Base-by-base conservation (phyloP, 2,797 vertebrate species). In the Peromyscus eremicus region DNA sequence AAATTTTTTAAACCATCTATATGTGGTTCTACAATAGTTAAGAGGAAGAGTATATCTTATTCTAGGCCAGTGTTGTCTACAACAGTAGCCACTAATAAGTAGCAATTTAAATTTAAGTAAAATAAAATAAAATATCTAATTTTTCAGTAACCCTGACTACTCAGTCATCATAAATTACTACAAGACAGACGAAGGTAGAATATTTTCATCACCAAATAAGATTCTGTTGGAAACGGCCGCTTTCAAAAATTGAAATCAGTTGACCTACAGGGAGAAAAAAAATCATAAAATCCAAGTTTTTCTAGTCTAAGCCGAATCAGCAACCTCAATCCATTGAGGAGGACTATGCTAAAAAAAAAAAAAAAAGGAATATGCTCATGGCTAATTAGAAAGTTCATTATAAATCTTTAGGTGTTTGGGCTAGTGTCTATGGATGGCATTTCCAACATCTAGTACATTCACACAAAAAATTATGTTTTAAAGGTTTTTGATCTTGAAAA, bases 81-180 rank as follows among this genome's bases (percentile, higher is more conserved):
- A 76, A 73, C 1, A 79, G 40, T 43, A 92, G 17, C 43, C 34
- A 83, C 34, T 71, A 55, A 62, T 6, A 92, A 5, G 23, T 25
- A 57, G 84, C 34, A 70, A 77, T 71, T 93, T 43, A 86, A 96
- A 79, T 34, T 46, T 92, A 89, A 92, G 76, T 68, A 60, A 91
- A 92, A 79, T 86, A 6, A 92, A 94, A 68, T 62, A 46, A 57
- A 57, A 57, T 57, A 57, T 34, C 19, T 66, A 62, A 40, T 37
- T 76, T 43, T 70, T 92, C 3, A 23, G 11, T 88, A 73, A 84
- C 14, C 64, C 37, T 43, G 71, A 49, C 27, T 43, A 23, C 25
- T 83, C 40, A 70, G 2, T 0, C 64, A 34, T 11, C 4, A 11
- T 37, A 34, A 34, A 5, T 71, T 27, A 32, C 10, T 66, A 52